A percentile compares a stretch with the other conserved stretches of the same genome.
Conservation (phyloP, 2,113 vertebrate species). For the Gulo gulo region DNA sequence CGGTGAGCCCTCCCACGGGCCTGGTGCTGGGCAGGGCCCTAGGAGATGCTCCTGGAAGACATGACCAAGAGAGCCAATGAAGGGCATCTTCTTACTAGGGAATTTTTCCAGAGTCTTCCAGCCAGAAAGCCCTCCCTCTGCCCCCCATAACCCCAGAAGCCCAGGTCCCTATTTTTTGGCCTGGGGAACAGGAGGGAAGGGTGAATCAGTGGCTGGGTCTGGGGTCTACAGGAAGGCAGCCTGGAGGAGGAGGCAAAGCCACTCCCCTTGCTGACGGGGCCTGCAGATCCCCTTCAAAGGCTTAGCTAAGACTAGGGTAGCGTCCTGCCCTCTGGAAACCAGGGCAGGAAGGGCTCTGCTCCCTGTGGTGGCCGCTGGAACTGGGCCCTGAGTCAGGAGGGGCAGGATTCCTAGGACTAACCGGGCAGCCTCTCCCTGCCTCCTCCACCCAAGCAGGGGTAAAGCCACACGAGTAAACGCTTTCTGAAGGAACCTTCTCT, state of each 20-base stretch:
- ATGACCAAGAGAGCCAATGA: not conserved
- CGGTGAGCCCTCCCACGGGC: not conserved
- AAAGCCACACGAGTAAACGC: fast-evolving
- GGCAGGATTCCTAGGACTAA: not conserved
- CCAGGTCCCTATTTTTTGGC: not conserved
- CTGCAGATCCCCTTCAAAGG: constrained; percentile 50
- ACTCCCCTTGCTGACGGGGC: not conserved
- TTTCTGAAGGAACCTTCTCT: not conserved
- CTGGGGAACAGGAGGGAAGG: not conserved
- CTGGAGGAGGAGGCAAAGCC: not conserved
- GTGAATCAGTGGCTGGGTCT: not conserved
- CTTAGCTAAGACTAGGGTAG: not conserved
- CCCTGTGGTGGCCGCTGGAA: not conserved
- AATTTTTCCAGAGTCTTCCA: constrained; percentile 40
- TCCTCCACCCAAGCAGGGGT: fast-evolving
- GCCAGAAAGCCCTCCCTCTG: not conserved
- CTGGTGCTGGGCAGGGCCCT: fast-evolving
- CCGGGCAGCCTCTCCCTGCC: fast-evolving
- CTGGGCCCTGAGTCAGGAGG: not conserved
- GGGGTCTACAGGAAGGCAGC: not conserved
- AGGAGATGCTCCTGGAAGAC: not conserved
- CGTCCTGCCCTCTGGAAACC: not conserved
- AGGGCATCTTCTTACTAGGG: not conserved
- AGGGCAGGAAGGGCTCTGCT: not conserved
- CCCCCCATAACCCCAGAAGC: too few species aligned